A percentile compares a stretch with the other conserved stretches of the same genome.
Evolutionary conservation across 2,797 vertebrate genomes (phyloP).

Genomic region (Myotis pilosus): DNA sequence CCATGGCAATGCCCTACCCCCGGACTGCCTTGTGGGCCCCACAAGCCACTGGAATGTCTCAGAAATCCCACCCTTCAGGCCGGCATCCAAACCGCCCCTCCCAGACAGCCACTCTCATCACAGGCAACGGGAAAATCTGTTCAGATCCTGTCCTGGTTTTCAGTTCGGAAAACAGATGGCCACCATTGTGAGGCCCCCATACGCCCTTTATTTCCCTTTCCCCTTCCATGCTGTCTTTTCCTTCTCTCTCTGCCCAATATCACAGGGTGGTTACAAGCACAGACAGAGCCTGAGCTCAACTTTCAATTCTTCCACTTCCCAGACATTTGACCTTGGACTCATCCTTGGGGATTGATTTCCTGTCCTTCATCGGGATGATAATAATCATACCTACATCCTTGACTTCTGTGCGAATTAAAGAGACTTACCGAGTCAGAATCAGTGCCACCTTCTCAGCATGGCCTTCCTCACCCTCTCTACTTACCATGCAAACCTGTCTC

Average conservation of each 20-base stretch:
- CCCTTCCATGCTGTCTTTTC: neutral
- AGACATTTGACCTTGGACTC: neutral
- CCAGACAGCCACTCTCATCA: conserved; percentile 51
- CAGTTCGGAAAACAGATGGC: conserved; percentile 70
- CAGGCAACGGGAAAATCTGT: conserved; percentile 61
- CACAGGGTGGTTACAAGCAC: neutral
- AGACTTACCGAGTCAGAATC: neutral
- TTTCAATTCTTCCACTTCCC: neutral
- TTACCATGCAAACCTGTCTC: neutral
- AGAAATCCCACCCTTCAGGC: conserved; percentile 71
- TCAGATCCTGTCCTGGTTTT: conserved; percentile 59
- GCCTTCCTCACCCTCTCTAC: neutral
- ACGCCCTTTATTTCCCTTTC: neutral
- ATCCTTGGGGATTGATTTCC: neutral
- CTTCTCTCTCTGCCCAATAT: neutral
- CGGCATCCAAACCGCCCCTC: conserved; percentile 64
- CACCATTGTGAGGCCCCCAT: conserved; percentile 19
- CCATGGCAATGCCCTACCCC: conserved; percentile 67
- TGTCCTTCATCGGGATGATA: neutral
- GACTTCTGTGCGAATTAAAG: neutral
- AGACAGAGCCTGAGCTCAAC: neutral
- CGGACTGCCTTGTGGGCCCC: conserved; percentile 57
- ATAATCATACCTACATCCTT: neutral
- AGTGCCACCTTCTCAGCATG: neutral
- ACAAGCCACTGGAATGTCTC: conserved; percentile 77